phyloP scores from a whole-genome alignment of 1,140 invertebrate species.

The Drosophila bocqueti region DNA sequence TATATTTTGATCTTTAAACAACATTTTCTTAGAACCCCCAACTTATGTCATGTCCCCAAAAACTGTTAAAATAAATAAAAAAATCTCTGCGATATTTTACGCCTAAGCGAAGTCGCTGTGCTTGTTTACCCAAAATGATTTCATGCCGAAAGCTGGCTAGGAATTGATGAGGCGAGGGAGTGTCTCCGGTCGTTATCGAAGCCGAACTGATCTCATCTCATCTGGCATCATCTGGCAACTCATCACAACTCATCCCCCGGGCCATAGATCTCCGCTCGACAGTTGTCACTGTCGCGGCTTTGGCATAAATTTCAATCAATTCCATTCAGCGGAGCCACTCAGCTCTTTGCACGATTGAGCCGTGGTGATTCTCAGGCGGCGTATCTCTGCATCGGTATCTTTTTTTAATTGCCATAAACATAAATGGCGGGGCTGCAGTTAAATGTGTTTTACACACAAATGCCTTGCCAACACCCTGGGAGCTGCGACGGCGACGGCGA shows the following conservation, averaged over 20 bases:
- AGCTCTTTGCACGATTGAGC: background rate
- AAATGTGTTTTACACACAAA: conserved; percentile 43
- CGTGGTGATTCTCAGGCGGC: conserved; percentile 31
- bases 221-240: background rate
- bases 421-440: conserved; percentile 49
- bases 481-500: background rate
- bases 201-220: conserved; percentile 31
- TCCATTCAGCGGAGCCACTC: conserved; percentile 25
- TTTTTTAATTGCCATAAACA: conserved; percentile 55
- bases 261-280: conserved; percentile 5
- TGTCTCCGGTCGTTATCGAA: conserved; percentile 16
- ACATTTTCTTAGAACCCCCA: no score
- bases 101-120: conserved; percentile 6
- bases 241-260: conserved; percentile 15
- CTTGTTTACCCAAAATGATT: background rate
- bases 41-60: no score
- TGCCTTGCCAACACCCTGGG: conserved; percentile 30
- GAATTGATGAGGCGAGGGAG: conserved; percentile 21
- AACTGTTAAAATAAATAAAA: background rate
- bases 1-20: no score
- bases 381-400: conserved; percentile 6
- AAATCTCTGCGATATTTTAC: background rate
- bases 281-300: background rate
- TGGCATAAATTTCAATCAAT: conserved; percentile 49
- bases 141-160: conserved; percentile 13